Base-by-base conservation (phyloP, 2,888 invertebrate species). In the Ryuthela nishihirai region DNA sequence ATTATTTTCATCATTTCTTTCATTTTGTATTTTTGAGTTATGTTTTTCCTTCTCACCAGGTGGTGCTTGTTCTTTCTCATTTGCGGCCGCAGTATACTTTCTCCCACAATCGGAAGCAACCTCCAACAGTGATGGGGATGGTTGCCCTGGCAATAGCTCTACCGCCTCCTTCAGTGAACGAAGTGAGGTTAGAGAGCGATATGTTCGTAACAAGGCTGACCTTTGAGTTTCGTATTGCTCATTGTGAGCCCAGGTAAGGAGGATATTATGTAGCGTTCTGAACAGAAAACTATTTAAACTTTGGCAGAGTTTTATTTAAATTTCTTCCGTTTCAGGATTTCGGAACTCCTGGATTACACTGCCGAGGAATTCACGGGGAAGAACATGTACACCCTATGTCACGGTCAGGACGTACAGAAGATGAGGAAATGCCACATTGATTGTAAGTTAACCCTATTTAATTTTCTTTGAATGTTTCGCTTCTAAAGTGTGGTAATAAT, bases 111-210 rank as follows among this genome's bases (percentile, higher is more conserved):
- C 92, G 92, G 76, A 68, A 69, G 25, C 68, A 69, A 24, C 66
- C 67, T 4, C 40, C 54, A 9, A 65, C 45, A 26, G 46, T 66
- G 4, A 46, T 97, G 68, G 95, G 95, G 21, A 88, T 95, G 87
- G 93, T 95, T 54, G 95, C 90, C 4, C 74, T 97, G 69, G 97
- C 95, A 67, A 94, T 97, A 68, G 97, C 95, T 9, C 79, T 97
- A 67, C 97, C 97, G 40, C 95, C 97, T 10, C 95, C 97, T 10
- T 94, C 93, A 65, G 92, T 97, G 65, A 94, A 97, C 74, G 97
- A 97, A 79, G 92, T 95, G 69, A 83, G 94, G 68, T 80, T 97
- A 69, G 95, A 95, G 76, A 84, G 88, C 49, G 74, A 74, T 64
- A 75, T 75, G 69, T 97, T 97, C 76, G 95, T 97, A 70, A 95